Conservation (phyloP, 2,797 vertebrate genomes). For the Epinephelus coioides region DNA sequence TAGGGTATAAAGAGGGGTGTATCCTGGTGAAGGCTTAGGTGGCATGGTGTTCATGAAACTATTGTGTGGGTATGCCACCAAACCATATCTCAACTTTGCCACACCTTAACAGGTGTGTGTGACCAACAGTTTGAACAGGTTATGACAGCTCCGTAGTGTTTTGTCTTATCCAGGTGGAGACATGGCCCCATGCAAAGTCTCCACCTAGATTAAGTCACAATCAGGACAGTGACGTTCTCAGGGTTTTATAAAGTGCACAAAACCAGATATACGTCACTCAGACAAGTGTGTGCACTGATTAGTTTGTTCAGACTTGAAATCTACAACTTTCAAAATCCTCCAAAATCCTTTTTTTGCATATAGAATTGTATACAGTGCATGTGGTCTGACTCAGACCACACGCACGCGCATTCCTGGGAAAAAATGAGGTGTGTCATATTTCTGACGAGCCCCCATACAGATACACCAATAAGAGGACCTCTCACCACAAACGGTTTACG, state of each 20-base stretch:
- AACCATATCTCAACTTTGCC: neutral
- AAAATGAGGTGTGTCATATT: slow-evolving; percentile 41
- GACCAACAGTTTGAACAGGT: neutral
- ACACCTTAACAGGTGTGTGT: neutral
- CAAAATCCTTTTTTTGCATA: neutral
- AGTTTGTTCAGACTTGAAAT: neutral
- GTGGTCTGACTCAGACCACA: neutral
- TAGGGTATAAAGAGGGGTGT: neutral
- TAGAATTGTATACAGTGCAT: too few species aligned
- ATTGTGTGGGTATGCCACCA: neutral
- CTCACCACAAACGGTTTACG: neutral
- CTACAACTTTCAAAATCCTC: neutral
- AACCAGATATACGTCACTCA: neutral
- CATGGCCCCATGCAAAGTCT: neutral
- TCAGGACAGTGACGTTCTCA: too few species aligned
- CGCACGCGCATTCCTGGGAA: neutral
- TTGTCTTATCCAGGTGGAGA: neutral
- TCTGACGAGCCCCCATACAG: slow-evolving; percentile 28
- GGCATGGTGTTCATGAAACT: neutral
- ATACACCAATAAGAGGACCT: slow-evolving; percentile 49
- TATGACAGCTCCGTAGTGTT: neutral
- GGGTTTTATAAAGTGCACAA: neutral
- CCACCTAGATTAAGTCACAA: neutral
- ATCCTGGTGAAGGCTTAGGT: neutral
- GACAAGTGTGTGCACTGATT: too few species aligned